A percentile compares a stretch with the other conserved stretches of the same genome.
Evolutionary conservation across 2,888 invertebrate species (phyloP).

Genomic region (Oxycera nigricornis): DNA sequence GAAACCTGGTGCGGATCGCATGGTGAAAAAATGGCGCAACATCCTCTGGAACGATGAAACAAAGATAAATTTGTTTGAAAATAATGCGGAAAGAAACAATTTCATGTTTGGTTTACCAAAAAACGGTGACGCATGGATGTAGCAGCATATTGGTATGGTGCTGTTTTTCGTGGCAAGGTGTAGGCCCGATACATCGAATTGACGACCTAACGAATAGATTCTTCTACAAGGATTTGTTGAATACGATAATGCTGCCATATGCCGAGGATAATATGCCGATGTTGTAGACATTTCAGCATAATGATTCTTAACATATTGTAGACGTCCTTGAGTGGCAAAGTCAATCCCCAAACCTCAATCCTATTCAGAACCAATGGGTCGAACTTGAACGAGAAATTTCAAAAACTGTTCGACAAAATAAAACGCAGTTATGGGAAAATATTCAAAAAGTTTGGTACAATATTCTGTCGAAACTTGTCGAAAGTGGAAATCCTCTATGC

Average conservation of each 20-base stretch:
- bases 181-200: constrained; percentile 28
- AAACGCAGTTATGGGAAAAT: too few species aligned
- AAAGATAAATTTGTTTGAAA: constrained; percentile 5
- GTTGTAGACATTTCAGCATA: constrained; percentile 32
- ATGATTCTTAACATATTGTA: too few species aligned
- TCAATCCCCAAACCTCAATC: background rate
- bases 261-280: constrained; percentile 45
- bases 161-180: constrained; percentile 28
- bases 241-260: background rate
- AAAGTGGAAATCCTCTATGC: background rate
- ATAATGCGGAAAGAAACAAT: constrained; percentile 2
- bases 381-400: too few species aligned
- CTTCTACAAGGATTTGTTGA: background rate
- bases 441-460: constrained; percentile 5
- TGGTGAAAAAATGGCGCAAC: background rate
- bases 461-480: constrained; percentile 4
- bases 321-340: background rate
- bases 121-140: background rate
- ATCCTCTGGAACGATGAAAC: constrained; percentile 15
- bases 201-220: constrained; percentile 1
- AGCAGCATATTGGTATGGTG: constrained; percentile 18
- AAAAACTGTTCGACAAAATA: too few species aligned
- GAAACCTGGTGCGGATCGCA: background rate
- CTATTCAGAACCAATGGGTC: too few species aligned
- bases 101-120: background rate